Evolutionary conservation across 2,888 invertebrate species (phyloP), one percentile per base, ranked within the genome.

Genomic region (Scaptomyza reducta): DNA sequence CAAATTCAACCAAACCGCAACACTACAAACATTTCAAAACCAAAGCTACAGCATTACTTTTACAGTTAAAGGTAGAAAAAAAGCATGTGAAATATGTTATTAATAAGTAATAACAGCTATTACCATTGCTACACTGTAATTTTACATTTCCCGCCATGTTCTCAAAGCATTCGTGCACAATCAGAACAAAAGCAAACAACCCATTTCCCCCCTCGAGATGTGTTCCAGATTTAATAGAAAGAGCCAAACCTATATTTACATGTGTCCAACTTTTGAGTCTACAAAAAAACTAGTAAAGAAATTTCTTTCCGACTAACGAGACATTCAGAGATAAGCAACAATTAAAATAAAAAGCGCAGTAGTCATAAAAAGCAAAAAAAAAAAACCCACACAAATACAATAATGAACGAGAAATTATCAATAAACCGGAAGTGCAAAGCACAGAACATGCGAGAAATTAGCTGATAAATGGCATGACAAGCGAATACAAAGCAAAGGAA

Each of bases 391-490:
- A 31, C 40, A 51, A 14, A 45, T 33, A 40, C 7, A 29, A 38
- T 16, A 14, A 14, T 40, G 29, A 35, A 18, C 3, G 13, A 22
- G 14, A 46, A 61, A 29, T 65, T 77, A 62, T 72, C 69, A 56
- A 65, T 44, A 59, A 63, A 46, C 64, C 70, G 75, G 75, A 75
- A 75, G 64, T 70, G 65, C 62, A 77, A 67, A 63, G 49, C 62
- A 46, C 50, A 59, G 38, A 74, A 64, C 31, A 61, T 61, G 27
- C 53, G 53, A 77, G 56, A 72, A 62, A 60, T 72, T 72, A 72
- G 72, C 44, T 72, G 72, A 76, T 71, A 71, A 74, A 53, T 40
- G n/a, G 18, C 18, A 51, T 55, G 35, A 46, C 55, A 29, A 16
- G 33, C 10, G 42, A 29, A 58, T 33, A 22, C 41, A 56, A 38